phyloP scores from a whole-genome alignment of 1,140 invertebrate genomes.

The Tetranychus urticae region DNA sequence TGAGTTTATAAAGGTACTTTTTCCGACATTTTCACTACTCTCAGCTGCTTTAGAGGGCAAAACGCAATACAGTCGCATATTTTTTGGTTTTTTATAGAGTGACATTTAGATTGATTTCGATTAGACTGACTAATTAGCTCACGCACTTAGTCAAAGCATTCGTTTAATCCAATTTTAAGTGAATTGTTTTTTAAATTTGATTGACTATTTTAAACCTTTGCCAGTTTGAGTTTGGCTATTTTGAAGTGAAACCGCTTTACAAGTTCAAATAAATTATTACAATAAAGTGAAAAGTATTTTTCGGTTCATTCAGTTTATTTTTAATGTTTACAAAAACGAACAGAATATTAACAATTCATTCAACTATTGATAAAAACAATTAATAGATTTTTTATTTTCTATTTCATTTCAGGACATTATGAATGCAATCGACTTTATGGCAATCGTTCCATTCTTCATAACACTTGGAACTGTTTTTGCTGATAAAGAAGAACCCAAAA shows the following conservation, averaged over 20 bases:
- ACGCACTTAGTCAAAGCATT: not conserved
- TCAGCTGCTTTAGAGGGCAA: not conserved
- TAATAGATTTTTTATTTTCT: not conserved
- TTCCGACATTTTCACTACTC: not conserved
- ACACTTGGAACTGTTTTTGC: constrained; percentile 82
- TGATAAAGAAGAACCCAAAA: not conserved
- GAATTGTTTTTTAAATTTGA: no score
- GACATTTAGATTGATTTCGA: no score
- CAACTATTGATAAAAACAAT: not conserved
- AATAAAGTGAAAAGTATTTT: no score
- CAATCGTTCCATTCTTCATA: constrained; percentile 99
- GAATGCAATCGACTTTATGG: constrained; percentile 98
- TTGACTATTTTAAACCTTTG: no score
- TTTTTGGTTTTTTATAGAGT: no score
- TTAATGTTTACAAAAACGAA: not conserved
- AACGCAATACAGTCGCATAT: not conserved
- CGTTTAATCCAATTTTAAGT: no score
- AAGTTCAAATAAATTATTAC: no score
- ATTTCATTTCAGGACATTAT: constrained; percentile 87
- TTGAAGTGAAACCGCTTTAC: no score
- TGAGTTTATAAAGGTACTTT: constrained; percentile 52
- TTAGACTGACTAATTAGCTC: not conserved
- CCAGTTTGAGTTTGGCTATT: no score
- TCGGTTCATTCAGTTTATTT: no score
- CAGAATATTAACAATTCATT: no score